Evolutionary conservation across 2,113 vertebrate species (phyloP).

Genomic region (Fulmarus glacialis): DNA sequence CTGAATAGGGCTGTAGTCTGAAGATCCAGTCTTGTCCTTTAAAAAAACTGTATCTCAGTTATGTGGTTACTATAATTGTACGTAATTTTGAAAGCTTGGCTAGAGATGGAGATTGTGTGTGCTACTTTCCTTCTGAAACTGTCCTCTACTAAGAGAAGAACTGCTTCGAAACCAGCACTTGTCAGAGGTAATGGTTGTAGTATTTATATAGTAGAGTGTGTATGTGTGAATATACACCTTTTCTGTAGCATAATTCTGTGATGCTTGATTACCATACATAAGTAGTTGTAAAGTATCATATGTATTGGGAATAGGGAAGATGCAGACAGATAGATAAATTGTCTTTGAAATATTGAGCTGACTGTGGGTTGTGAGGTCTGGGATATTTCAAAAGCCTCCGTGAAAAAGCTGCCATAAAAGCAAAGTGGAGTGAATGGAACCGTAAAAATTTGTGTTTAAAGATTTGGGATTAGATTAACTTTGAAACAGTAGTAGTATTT

Average conservation of each 20-base stretch:
- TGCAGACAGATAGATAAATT: not conserved
- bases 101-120: not conserved
- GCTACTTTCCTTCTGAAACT: not conserved
- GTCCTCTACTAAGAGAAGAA: not conserved
- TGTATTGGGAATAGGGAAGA: not conserved
- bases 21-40: not conserved
- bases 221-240: not conserved
- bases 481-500: not conserved
- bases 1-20: not conserved
- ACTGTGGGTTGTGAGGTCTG: not conserved
- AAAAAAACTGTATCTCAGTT: not conserved
- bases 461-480: not conserved
- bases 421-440: not conserved
- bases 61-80: not conserved
- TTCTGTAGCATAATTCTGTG: not conserved
- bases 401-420: not conserved
- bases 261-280: not conserved
- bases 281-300: not conserved
- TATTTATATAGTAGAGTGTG: not conserved
- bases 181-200: not conserved
- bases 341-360: not conserved
- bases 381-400: not conserved
- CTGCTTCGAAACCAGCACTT: not conserved
- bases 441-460: not conserved
- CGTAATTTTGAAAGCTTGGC: not conserved